Base-by-base conservation (phyloP, 2,113 vertebrate species). In the Salvelinus alpinus region DNA sequence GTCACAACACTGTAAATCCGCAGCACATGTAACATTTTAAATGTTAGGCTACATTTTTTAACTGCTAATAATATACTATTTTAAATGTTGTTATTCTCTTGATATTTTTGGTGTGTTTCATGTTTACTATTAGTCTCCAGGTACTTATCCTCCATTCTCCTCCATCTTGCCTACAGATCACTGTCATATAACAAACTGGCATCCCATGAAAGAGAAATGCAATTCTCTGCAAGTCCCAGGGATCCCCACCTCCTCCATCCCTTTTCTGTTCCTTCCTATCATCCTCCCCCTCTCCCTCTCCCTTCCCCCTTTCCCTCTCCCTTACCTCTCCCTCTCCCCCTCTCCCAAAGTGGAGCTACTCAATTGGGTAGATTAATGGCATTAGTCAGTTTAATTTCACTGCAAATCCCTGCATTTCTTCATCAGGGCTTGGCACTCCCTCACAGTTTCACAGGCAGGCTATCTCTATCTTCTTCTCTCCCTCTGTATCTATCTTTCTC, bases 321-420 rank as follows among this genome's bases (percentile, higher is more conserved):
- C 68, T 9, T 59, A 64, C 62, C 66, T 76, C 70, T 67, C 25
- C 14, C 27, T 29, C 6, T 11, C 16, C n/a, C 54, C 22, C n/a
- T 22, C 6, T 59, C 71, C 76, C 64, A 66, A 47, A 34, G 74
- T 74, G 67, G 59, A 69, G 72, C 72, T 64, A 68, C 70, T 79
- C 66, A 73, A 64, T 72, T 84, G 75, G 73, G 76, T 62, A 75
- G 78, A 77, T 80, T 72, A 80, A 78, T 70, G 79, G 80, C 75
- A 80, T 79, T 78, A 83, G 77, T 87, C 77, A 68, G 80, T 89
- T 84, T 81, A 70, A 81, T 90, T 89, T 86, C 78, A 80, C 79
- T 81, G 74, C 73, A 86, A 82, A 85, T 78, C 64, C 76, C 60
- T 81, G 71, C 64, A 80, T 87, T 81, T 85, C 84, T 84, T 80